Evolutionary conservation across 2,113 vertebrate genomes (phyloP), one percentile per base, ranked within the genome.

Genomic region (Syngnathus scovelli): DNA sequence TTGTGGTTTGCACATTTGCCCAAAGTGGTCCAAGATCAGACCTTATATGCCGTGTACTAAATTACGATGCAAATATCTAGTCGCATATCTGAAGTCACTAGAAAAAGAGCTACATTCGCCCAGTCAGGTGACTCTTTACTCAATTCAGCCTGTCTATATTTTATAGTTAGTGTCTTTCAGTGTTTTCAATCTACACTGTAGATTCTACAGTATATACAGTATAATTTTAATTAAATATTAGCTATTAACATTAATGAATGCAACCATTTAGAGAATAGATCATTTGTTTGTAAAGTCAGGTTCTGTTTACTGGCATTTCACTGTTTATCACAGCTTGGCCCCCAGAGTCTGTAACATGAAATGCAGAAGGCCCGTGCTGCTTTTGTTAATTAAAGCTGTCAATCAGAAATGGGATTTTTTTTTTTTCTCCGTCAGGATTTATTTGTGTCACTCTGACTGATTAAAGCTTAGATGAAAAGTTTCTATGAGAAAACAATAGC

Each of bases 351-450:
- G 74, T 3, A 51, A 61, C 73, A 82, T 83, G 84, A 87, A 86
- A 78, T 81, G 73, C 84, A 83, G 68, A 72, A 75, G 78, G 73
- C 72, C 69, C 7, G 67, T 52, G 4, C 67, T 52, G 78, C 79
- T 82, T 86, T 84, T 79, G 85, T 88, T 89, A 86, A 91, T 90
- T 87, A 90, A 85, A 85, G 80, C 81, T 88, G 89, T 88, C 87
- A 90, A 85, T 90, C 87, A 88, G 51, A 23, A 69, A 64, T 36
- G 72, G 67, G 54, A 63, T 67, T 83, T 83, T 77, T 66, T 77
- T 66, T 46, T 49, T 83, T 63, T 79, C 77, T 85, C 86, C 85
- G 78, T 74, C 61, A 59, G 78, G 85, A 83, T 83, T 74, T 68
- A 78, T 79, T 80, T 79, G 72, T 90, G 88, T 87, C 81, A 82